Conservation (phyloP, 2,888 invertebrate species). For the Drosophila siamana region DNA sequence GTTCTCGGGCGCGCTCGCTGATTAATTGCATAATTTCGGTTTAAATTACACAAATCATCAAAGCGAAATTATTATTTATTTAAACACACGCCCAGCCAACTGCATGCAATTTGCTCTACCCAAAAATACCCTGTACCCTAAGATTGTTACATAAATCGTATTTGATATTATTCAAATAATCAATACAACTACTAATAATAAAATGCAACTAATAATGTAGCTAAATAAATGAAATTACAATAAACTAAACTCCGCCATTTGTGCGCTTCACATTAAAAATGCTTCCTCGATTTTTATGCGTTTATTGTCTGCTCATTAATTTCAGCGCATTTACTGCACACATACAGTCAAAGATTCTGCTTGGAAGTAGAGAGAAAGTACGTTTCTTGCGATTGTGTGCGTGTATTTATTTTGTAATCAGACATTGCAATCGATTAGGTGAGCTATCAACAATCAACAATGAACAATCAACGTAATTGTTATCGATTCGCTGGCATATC, state of each 20-base stretch:
- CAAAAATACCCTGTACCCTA: slow-evolving; percentile 5
- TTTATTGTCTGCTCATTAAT: slow-evolving; percentile 30
- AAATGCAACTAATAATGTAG: neutral
- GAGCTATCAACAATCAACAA: slow-evolving; percentile 24
- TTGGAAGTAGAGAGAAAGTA: slow-evolving; percentile 12
- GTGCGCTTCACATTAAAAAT: neutral
- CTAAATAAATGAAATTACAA: neutral
- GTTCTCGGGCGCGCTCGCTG: slow-evolving; percentile 28
- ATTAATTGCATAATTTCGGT: slow-evolving; percentile 68
- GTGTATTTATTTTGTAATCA: slow-evolving; percentile 29
- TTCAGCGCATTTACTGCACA: slow-evolving; percentile 33
- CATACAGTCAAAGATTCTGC: slow-evolving; percentile 6
- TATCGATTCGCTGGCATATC: slow-evolving; percentile 39
- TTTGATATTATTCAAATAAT: too few species aligned
- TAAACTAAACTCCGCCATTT: neutral
- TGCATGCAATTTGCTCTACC: slow-evolving; percentile 32
- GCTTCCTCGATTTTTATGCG: slow-evolving; percentile 8
- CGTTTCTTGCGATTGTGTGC: neutral
- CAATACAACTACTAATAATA: neutral
- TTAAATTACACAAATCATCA: slow-evolving; percentile 56
- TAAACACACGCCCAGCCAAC: slow-evolving; percentile 29
- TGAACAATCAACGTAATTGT: slow-evolving; percentile 25
- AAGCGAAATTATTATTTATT: slow-evolving; percentile 52
- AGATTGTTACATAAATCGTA: too few species aligned
- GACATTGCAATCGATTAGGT: slow-evolving; percentile 22